Base-by-base conservation (phyloP, 2,113 vertebrate species). In the Carassius auratus region DNA sequence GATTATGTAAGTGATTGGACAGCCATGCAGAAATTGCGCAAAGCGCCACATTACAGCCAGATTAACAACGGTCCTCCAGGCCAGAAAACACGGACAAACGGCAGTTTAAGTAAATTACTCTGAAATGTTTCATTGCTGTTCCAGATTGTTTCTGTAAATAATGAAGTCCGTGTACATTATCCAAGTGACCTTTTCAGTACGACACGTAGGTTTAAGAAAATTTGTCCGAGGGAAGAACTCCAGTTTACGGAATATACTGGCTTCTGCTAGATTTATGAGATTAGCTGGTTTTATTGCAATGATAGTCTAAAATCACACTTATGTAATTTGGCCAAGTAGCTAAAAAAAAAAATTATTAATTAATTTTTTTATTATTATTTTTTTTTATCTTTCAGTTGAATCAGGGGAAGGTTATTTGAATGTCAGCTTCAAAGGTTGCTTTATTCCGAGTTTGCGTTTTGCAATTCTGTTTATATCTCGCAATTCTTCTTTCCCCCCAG, bases 1-100 rank as follows among this genome's bases (percentile, higher is more conserved):
- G 89, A 93, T 95, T 94, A 95, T 92, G 93, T 93, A 95, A 95
- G 93, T 84, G 89, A 87, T 87, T 92, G 94, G 92, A 93, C 91
- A 88, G 91, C 82, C 81, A 86, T 59, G 76, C 87, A 81, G 88
- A 62, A 87, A 61, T 71, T 57, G 84, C 82, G 76, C 77, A 86
- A 86, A 85, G 77, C 8, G n/a, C 87, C 84, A 89, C 90, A 89
- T 90, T 90, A 91, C 85, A 85, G 90, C 81, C 89, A 92, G 93
- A 94, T 93, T 91, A 93, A 91, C 90, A 89, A 88, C 87, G 84
- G 59, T 59, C 85, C 83, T 83, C 33, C 84, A 87, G 91, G 87
- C 89, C 87, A 69, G 76, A 90, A 82, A 89, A 89, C 80, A 92
- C 64, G 21, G 48, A 86, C 88, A 86, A 87, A 89, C 81, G 48